Percentiles rank a stretch among this genome's conserved stretches.
Evolutionary conservation across 2,888 invertebrate species (phyloP).

Genomic region (Euclidia mi): DNA sequence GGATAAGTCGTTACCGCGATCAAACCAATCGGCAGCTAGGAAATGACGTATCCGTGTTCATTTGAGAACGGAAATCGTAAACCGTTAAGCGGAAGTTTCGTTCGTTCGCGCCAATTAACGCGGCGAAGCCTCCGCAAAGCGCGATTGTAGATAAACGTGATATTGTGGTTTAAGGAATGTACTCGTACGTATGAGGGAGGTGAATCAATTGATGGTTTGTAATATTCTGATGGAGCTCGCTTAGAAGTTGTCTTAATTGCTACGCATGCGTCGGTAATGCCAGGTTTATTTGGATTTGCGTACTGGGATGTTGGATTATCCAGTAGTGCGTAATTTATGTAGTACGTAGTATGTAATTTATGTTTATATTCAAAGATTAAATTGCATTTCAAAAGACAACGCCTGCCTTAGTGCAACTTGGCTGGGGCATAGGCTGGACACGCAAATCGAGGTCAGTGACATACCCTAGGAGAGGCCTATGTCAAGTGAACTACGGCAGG

Average conservation of each 20-base stretch:
- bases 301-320: no score
- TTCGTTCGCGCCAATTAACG: constrained; percentile 66
- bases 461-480: no score
- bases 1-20: constrained; percentile 72
- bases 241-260: constrained; percentile 10
- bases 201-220: constrained; percentile 15
- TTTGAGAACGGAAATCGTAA: constrained; percentile 77
- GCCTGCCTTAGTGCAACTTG: no score
- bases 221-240: constrained; percentile 3
- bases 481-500: no score
- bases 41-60: constrained; percentile 74
- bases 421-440: no score
- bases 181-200: neutral
- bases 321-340: neutral
- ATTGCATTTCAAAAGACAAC: no score
- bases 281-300: no score
- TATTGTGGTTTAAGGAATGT: constrained; percentile 33
- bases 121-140: constrained; percentile 32
- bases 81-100: constrained; percentile 78
- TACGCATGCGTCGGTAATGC: neutral
- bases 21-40: constrained; percentile 66
- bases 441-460: no score
- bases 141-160: constrained; percentile 49
- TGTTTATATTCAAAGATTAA: no score
- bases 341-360: no score